A percentile compares a stretch with the other conserved stretches of the same genome.
phyloP scores from a whole-genome alignment of 2,888 invertebrate species.

The Dicyrtoma fusca region DNA sequence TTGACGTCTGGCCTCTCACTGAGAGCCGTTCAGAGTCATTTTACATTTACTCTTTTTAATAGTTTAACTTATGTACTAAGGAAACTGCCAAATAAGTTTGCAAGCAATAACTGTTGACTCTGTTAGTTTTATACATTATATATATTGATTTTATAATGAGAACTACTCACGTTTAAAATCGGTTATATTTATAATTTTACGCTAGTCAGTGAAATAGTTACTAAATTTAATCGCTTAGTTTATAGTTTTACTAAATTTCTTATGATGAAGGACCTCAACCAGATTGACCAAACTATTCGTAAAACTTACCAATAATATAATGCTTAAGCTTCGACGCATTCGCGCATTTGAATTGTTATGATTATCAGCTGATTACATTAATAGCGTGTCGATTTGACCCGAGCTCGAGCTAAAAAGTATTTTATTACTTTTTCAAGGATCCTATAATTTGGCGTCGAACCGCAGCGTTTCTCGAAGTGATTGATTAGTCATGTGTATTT shows the following conservation, averaged over 20 bases:
- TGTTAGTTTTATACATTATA: background rate
- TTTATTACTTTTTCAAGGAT: too few relatives aligned
- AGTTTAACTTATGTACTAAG: background rate
- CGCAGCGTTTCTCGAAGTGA: too few relatives aligned
- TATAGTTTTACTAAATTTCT: background rate
- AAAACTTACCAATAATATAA: too few relatives aligned
- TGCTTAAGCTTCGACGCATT: too few relatives aligned
- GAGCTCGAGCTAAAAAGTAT: too few relatives aligned
- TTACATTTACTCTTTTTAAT: background rate
- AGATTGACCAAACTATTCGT: too few relatives aligned
- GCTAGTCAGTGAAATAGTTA: conserved; percentile 2
- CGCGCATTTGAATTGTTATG: too few relatives aligned
- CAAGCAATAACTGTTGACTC: background rate
- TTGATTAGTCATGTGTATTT: too few relatives aligned
- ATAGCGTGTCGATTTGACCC: too few relatives aligned
- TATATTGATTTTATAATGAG: too few relatives aligned
- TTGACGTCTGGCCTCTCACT: background rate
- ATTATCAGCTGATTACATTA: too few relatives aligned
- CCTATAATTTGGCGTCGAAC: too few relatives aligned
- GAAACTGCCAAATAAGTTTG: background rate
- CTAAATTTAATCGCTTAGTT: background rate
- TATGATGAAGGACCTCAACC: background rate
- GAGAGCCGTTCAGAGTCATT: background rate
- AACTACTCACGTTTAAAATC: background rate
- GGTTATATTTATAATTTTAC: background rate